Base-by-base conservation (phyloP, 2,113 vertebrate genomes). In the Solea solea region DNA sequence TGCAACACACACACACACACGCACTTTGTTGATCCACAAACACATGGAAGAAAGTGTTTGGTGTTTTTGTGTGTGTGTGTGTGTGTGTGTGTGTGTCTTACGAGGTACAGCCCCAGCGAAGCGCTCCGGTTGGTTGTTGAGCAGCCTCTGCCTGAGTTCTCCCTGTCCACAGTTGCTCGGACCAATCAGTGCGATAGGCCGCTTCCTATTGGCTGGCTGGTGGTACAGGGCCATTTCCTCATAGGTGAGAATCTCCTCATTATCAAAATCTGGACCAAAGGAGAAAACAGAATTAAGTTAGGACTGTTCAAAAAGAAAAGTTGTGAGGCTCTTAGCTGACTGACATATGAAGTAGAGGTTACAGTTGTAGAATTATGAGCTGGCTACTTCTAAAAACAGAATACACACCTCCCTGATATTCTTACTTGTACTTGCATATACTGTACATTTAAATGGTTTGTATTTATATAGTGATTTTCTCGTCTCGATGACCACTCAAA, bases 201-300 rank as follows among this genome's bases (percentile, higher is more conserved):
- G 92, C 69, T 99, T 99, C 69, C 98, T 93, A 80, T 98, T 99
- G 76, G 98, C 97, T 63, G 98, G 98, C 65, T 99, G 98, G 84
- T 99, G 98, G 87, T 99, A 99, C 61, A 99, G 93, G 7, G 97
- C 97, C 98, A 99, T 98, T 90, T 99, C 98, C 85, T 99, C 98
- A 0, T 99, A 99, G 59, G 98, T 99, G 84, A 98, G 88, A 79
- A 99, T 95, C 73, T 98, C 98, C 72, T 99, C 98, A 5, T 95
- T 97, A 87, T 99, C 97, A 25, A 94, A 94, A 89, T 99, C 98
- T 99, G 80, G 16, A 49, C 1, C 45, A 49, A 50, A 16, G 34
- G 9, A 55, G 4, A 51, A 11, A 16, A 40, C 5, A 69, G 2
- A 41, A 15, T 34, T 5, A 8, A 5, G 1, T 57, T 9, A n/a